Conservation (phyloP, 2,797 vertebrate genomes). For the Gymnoscopelus microlampas region DNA sequence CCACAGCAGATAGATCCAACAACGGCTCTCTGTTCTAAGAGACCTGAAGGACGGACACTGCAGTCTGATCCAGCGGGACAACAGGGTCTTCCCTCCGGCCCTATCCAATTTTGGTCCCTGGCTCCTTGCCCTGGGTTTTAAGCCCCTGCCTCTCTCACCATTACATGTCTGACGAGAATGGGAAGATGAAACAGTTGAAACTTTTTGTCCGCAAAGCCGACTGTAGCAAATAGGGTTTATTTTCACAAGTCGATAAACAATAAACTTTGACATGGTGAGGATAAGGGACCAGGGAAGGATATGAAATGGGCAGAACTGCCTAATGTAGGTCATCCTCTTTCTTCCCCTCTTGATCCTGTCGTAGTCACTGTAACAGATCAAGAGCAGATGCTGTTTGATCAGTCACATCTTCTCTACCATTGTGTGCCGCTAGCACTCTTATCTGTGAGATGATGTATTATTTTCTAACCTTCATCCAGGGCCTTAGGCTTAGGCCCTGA, state of each 20-base stretch:
- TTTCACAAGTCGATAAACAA: conserved; percentile 13
- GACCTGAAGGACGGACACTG: conserved; percentile 59
- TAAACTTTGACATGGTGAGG: background rate
- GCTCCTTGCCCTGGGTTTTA: conserved; percentile 32
- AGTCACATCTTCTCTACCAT: background rate
- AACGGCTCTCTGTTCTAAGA: conserved; percentile 77
- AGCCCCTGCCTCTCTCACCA: conserved; percentile 26
- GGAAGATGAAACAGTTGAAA: conserved; percentile 12
- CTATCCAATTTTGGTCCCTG: conserved; percentile 33
- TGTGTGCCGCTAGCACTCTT: conserved; percentile 39
- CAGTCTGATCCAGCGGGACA: conserved; percentile 42
- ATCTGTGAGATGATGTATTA: conserved; percentile 45
- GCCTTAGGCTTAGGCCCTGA: conserved; percentile 46
- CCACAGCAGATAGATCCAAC: conserved; percentile 38
- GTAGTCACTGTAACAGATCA: conserved; percentile 27
- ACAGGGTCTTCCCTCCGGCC: conserved; percentile 26
- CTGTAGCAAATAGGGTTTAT: background rate
- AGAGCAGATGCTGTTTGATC: conserved; percentile 33
- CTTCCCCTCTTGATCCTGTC: conserved; percentile 26
- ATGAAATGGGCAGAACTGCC: conserved; percentile 57
- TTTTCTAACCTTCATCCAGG: conserved; percentile 48
- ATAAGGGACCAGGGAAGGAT: conserved; percentile 20
- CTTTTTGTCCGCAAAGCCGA: conserved; percentile 3
- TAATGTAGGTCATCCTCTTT: conserved; percentile 33
- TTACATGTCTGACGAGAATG: conserved; percentile 34